phyloP scores from a whole-genome alignment of 2,113 vertebrate species.

The Eulemur macaco region DNA sequence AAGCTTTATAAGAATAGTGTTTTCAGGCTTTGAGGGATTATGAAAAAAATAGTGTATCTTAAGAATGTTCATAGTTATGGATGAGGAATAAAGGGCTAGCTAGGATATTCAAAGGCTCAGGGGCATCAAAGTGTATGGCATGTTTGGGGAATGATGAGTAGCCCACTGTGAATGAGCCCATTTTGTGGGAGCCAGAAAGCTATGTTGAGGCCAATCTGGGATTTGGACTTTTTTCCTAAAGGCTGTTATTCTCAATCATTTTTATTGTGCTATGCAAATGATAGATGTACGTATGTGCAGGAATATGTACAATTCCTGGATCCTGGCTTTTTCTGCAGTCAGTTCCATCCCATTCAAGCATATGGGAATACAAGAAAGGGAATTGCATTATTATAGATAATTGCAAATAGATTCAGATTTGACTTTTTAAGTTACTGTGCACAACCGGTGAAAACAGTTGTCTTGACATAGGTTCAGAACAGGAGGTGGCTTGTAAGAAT shows the following conservation, averaged over 20 bases:
- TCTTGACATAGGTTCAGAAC: constrained; percentile 22
- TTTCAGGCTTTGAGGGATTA: not conserved
- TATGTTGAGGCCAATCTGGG: not conserved
- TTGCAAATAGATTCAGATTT: constrained; percentile 6
- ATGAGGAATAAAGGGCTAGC: not conserved
- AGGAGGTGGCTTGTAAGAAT: constrained; percentile 11
- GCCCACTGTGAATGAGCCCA: not conserved
- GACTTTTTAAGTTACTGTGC: constrained; percentile 22
- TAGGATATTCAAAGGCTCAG: not conserved
- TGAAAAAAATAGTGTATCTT: not conserved
- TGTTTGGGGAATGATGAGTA: not conserved
- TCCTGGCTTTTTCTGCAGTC: not conserved
- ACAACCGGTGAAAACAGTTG: constrained; percentile 25
- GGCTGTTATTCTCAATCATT: not conserved
- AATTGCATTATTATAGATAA: not conserved
- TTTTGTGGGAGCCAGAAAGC: not conserved
- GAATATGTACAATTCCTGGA: not conserved
- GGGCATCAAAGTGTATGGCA: not conserved
- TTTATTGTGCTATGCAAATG: constrained; percentile 22
- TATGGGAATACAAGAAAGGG: not conserved
- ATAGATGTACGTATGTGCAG: not conserved
- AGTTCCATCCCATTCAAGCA: not conserved
- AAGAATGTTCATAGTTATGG: not conserved
- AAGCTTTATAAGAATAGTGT: not conserved
- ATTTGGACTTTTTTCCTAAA: not conserved